A percentile compares a stretch with the other conserved stretches of the same genome.
These are phyloP conservation scores for Hydraecia micacea DNA, from an alignment of 2,888 invertebrate species.

Conservation along the genomic window DNA sequence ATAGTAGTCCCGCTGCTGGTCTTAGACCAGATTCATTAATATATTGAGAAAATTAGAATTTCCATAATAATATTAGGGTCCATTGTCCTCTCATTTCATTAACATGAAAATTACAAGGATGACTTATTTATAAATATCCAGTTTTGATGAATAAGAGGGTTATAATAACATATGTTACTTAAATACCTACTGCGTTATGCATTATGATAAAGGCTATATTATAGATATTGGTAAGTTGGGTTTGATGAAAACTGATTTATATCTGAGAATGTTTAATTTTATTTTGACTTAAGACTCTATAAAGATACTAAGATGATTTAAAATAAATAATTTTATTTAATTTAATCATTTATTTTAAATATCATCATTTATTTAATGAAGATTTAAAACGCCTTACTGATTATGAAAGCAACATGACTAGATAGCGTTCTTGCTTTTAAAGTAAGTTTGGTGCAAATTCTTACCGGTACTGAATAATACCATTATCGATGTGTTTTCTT, in stretches of 20 bases:
- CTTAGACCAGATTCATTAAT: neutral
- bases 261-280: neutral
- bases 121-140: neutral
- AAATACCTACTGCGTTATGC: neutral
- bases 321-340: neutral
- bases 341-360: too few relatives aligned
- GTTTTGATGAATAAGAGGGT: neutral
- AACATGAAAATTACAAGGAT: neutral
- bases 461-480: neutral
- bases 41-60: neutral
- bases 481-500: neutral
- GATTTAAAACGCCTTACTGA: conserved; percentile 18
- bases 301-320: neutral
- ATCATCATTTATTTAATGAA: too few relatives aligned
- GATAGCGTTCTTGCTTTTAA: neutral
- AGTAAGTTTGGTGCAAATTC: neutral
- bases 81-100: neutral
- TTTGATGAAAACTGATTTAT: neutral
- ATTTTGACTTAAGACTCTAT: neutral
- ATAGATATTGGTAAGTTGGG: neutral
- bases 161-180: neutral
- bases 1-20: neutral
- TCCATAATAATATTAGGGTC: neutral
- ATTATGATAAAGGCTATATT: neutral
- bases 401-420: conserved; percentile 7